These are phyloP conservation scores for Battus philenor DNA, from an alignment of 1,140 invertebrate genomes.

Conservation along the genomic window DNA sequence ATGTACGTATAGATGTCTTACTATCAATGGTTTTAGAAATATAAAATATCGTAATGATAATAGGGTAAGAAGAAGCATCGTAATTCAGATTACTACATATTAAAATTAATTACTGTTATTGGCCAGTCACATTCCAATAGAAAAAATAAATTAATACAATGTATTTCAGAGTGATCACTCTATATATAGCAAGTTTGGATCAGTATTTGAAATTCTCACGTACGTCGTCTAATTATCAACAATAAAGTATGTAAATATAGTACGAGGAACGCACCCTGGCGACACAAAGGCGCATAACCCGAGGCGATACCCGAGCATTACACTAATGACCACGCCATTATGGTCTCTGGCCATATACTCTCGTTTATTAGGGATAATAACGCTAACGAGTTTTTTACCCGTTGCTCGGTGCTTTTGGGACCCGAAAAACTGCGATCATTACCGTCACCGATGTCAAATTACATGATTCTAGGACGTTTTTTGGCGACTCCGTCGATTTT, in stretches of 20 bases:
- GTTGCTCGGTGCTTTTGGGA: slow-evolving; percentile 37
- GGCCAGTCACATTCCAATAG: too few relatives aligned
- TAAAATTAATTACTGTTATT: too few relatives aligned
- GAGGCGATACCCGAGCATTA: slow-evolving; percentile 34
- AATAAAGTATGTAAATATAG: slow-evolving; percentile 24
- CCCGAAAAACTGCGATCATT: slow-evolving; percentile 40
- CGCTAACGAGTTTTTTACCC: slow-evolving; percentile 66
- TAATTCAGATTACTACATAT: too few relatives aligned
- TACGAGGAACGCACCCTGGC: slow-evolving; percentile 26
- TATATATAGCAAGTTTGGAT: too few relatives aligned
- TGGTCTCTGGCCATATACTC: slow-evolving; percentile 51
- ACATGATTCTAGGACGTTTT: slow-evolving; percentile 37
- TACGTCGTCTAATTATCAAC: slow-evolving; percentile 3
- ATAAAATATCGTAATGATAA: too few relatives aligned
- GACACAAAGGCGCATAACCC: slow-evolving; percentile 45
- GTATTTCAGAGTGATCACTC: too few relatives aligned
- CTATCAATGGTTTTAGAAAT: too few relatives aligned
- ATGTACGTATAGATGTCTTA: too few relatives aligned
- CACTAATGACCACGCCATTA: slow-evolving; percentile 57
- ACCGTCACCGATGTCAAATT: slow-evolving; percentile 39
- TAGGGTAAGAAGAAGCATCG: too few relatives aligned
- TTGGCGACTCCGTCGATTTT: slow-evolving; percentile 17
- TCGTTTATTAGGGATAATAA: slow-evolving; percentile 68
- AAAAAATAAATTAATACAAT: too few relatives aligned
- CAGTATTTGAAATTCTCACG: background rate